phyloP scores from a whole-genome alignment of 2,113 vertebrate species.

The Pithys albifrons region DNA sequence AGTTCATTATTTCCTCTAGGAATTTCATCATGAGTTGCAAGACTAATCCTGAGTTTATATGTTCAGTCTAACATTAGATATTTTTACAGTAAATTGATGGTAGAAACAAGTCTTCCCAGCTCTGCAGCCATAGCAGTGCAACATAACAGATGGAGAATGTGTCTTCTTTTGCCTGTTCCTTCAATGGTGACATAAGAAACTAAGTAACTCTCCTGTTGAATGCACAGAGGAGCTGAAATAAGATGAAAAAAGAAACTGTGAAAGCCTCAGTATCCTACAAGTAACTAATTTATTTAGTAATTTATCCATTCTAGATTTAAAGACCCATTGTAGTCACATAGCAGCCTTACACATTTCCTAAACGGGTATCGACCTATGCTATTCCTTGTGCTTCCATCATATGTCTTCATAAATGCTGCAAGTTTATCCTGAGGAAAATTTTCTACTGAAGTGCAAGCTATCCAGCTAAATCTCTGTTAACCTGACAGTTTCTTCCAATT shows the following conservation, averaged over 20 bases:
- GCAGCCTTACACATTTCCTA: neutral
- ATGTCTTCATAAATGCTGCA: neutral
- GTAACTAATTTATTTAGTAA: neutral
- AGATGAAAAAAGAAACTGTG: neutral
- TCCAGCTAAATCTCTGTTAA: slow-evolving; percentile 38
- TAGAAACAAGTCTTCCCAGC: neutral
- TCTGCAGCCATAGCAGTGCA: neutral
- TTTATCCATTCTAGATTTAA: neutral
- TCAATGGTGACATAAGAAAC: neutral
- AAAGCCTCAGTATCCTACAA: neutral
- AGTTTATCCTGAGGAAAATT: neutral
- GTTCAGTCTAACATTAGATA: neutral
- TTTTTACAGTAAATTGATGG: neutral
- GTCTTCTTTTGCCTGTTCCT: neutral
- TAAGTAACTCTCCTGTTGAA: neutral
- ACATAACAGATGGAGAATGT: neutral
- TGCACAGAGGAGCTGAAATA: neutral
- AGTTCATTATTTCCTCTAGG: neutral
- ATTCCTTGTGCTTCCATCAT: neutral
- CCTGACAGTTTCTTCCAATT: slow-evolving; percentile 45
- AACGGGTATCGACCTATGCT: neutral
- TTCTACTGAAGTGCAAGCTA: slow-evolving; percentile 8
- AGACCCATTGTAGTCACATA: neutral
- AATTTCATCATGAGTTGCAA: neutral
- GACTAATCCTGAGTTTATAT: neutral